Conservation (phyloP, 2,113 vertebrate species). For the Lepisosteus osseus region DNA sequence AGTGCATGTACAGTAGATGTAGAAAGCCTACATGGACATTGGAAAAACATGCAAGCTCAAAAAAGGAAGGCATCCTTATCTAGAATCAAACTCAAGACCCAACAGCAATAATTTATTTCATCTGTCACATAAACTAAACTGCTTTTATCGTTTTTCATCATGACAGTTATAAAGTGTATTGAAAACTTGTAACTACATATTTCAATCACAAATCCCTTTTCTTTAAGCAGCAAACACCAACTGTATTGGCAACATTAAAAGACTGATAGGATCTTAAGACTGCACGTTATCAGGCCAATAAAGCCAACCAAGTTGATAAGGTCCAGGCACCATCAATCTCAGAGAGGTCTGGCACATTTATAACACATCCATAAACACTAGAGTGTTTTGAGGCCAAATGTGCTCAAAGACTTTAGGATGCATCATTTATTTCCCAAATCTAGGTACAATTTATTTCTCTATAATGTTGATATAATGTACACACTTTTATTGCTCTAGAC, state of each 20-base stretch:
- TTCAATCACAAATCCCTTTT: background rate
- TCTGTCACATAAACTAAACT: constrained; percentile 26
- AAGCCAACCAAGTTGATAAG: constrained; percentile 50
- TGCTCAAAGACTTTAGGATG: constrained; percentile 49
- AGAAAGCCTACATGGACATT: too few relatives aligned
- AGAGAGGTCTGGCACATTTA: constrained; percentile 54
- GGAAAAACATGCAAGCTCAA: too few relatives aligned
- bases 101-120: constrained; percentile 4
- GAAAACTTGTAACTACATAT: constrained; percentile 28
- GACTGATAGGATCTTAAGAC: constrained; percentile 1
- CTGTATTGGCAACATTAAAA: background rate
- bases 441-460: constrained; percentile 51
- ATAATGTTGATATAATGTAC: constrained; percentile 69
- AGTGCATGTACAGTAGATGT: too few relatives aligned
- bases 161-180: constrained; percentile 20
- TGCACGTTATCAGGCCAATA: constrained; percentile 33
- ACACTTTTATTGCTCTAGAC: constrained; percentile 59
- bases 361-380: constrained; percentile 43
- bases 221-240: background rate
- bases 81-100: background rate
- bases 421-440: constrained; percentile 29
- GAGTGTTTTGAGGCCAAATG: constrained; percentile 47
- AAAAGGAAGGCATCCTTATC: too few relatives aligned
- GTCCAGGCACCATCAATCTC: constrained; percentile 50
- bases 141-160: constrained; percentile 29